These are phyloP conservation scores for Unio delphinus DNA, from an alignment of 2,888 invertebrate species.

Conservation along the genomic window DNA sequence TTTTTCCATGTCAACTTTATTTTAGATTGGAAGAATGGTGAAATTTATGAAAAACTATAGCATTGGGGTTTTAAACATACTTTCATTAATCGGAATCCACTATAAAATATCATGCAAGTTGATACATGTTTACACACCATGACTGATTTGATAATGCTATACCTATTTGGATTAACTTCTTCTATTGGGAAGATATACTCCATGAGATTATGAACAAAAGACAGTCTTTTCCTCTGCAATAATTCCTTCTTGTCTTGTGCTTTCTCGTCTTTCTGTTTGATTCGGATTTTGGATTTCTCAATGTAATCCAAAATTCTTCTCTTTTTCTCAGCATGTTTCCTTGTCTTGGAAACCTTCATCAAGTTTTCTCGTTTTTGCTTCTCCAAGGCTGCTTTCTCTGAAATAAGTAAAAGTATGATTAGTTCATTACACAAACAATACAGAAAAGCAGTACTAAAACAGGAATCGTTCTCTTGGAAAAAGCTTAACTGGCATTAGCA, in stretches of 20 bases:
- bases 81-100: no score
- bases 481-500: no score
- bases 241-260: constrained; percentile 17
- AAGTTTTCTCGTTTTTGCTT: constrained; percentile 11
- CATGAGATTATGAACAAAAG: constrained; percentile 34
- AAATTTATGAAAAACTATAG: no score
- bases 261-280: constrained; percentile 15
- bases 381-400: constrained; percentile 14
- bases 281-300: constrained; percentile 7
- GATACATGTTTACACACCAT: not conserved
- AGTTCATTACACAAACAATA: no score
- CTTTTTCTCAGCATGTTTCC: constrained; percentile 26
- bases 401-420: not conserved
- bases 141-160: not conserved
- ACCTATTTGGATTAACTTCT: constrained; percentile 48
- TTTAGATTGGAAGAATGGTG: no score
- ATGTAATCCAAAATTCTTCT: constrained; percentile 19
- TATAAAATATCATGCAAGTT: no score
- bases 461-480: no score
- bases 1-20: no score
- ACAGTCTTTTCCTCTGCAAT: constrained; percentile 25
- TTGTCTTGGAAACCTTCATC: constrained; percentile 18
- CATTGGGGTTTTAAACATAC: no score
- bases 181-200: constrained; percentile 52
- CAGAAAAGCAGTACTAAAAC: no score